phyloP scores from a whole-genome alignment of 1,140 invertebrate genomes.

The Rhizoglyphus robini region DNA sequence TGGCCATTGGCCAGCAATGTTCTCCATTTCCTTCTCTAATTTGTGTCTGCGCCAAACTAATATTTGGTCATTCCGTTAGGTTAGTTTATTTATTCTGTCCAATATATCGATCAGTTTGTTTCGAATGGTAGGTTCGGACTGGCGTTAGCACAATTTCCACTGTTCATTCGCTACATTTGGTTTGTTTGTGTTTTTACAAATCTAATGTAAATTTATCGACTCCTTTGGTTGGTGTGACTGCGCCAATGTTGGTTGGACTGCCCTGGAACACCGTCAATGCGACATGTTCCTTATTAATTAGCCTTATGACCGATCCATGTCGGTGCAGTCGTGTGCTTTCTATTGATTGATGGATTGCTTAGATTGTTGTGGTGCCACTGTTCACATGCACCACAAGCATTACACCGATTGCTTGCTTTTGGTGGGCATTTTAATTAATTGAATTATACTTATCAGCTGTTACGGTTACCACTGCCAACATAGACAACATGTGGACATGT shows the following conservation, averaged over 20 bases:
- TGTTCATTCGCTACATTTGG: not conserved
- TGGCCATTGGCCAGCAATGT: too few relatives aligned
- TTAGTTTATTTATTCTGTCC: not conserved
- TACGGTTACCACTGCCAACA: not conserved
- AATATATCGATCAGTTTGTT: not conserved
- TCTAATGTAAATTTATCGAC: not conserved
- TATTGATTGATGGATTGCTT: slow-evolving; percentile 8
- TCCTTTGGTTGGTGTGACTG: not conserved
- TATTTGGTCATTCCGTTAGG: not conserved
- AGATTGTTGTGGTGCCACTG: not conserved
- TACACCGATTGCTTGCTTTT: too few relatives aligned
- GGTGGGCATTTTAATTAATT: too few relatives aligned
- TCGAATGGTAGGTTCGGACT: too few relatives aligned
- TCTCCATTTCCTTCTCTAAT: slow-evolving; percentile 12
- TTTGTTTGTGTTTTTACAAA: not conserved
- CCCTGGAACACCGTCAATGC: not conserved
- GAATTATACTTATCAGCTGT: slow-evolving; percentile 5
- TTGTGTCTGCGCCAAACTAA: not conserved
- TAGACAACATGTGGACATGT: too few relatives aligned
- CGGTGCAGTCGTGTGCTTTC: not conserved
- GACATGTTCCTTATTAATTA: not conserved
- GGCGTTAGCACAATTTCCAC: not conserved
- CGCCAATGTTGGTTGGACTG: not conserved
- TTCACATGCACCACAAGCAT: too few relatives aligned
- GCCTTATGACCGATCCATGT: not conserved